phyloP scores from a whole-genome alignment of 2,888 invertebrate species.

The Ischnus inquisitorius region DNA sequence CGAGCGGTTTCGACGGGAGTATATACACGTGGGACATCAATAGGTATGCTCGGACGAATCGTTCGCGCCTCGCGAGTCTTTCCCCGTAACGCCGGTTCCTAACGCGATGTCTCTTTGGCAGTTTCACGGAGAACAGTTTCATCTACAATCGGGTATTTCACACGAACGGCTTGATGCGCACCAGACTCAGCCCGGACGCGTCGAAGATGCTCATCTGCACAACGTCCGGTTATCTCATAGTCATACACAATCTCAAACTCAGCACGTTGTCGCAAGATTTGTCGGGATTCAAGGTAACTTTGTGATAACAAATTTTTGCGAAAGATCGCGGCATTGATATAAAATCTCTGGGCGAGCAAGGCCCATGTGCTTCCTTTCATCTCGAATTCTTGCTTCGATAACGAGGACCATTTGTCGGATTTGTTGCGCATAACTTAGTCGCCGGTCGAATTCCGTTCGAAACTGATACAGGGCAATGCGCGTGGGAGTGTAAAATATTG shows the following conservation, averaged over 20 bases:
- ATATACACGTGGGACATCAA: conserved; percentile 98
- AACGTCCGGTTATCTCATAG: conserved; percentile 95
- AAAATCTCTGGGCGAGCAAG: too few species aligned
- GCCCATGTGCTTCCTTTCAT: too few species aligned
- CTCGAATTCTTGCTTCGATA: too few species aligned
- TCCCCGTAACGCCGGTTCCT: neutral
- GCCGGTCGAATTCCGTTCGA: too few species aligned
- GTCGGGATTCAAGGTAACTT: conserved; percentile 92
- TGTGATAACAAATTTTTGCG: neutral
- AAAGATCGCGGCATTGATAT: too few species aligned
- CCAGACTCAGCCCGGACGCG: conserved; percentile 94
- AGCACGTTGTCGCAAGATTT: conserved; percentile 92
- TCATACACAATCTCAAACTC: conserved; percentile 95
- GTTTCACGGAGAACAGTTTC: conserved; percentile 91
- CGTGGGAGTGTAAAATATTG: too few species aligned
- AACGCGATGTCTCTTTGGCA: conserved; percentile 68
- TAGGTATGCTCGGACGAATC: conserved; percentile 85
- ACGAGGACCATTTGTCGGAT: too few species aligned
- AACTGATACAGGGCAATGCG: too few species aligned
- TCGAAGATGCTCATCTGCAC: conserved; percentile 96
- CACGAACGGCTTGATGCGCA: conserved; percentile 94
- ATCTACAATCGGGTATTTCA: conserved; percentile 94
- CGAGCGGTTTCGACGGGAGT: conserved; percentile 97
- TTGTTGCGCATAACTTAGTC: too few species aligned
- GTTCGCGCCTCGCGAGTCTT: neutral